Evolutionary conservation across 2,888 invertebrate genomes (phyloP).

Genomic region (Diplolepis rosae): DNA sequence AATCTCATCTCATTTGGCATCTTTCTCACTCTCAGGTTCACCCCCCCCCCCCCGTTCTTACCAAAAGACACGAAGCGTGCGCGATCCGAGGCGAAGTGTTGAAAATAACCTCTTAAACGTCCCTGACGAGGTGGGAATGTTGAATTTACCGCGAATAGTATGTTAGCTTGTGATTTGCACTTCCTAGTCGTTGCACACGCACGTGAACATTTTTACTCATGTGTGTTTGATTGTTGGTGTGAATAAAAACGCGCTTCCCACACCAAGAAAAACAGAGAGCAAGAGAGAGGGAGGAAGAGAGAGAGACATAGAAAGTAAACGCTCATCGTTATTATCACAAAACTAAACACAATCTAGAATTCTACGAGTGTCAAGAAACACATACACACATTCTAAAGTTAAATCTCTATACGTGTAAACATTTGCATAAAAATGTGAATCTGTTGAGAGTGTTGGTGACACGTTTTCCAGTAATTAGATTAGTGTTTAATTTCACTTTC

Average conservation of each 20-base stretch:
- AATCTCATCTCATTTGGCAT: background rate
- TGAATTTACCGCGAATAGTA: conserved; percentile 65
- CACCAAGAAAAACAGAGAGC: too few species aligned
- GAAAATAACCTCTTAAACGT: conserved; percentile 70
- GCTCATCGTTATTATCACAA: conserved; percentile 12
- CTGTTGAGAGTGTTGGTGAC: background rate
- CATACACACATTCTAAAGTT: background rate
- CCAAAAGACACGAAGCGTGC: conserved; percentile 12
- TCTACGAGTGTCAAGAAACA: background rate
- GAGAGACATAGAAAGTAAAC: conserved; percentile 16
- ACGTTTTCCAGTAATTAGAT: conserved; percentile 9
- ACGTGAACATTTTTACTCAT: conserved; percentile 20
- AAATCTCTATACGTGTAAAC: background rate
- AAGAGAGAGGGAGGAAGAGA: too few species aligned
- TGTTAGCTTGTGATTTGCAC: conserved; percentile 65
- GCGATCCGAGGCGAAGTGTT: conserved; percentile 55
- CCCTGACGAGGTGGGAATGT: conserved; percentile 69
- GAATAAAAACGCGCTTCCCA: conserved; percentile 18
- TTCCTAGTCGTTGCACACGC: conserved; percentile 61
- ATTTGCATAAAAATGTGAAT: background rate
- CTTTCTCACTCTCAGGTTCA: conserved; percentile 8
- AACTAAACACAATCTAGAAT: conserved; percentile 14
- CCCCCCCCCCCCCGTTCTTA: background rate
- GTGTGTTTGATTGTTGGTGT: background rate
- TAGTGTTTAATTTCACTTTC: conserved; percentile 18